These are phyloP conservation scores for Ormyrus rosae DNA, from an alignment of 2,888 invertebrate species.

Conservation along the genomic window DNA sequence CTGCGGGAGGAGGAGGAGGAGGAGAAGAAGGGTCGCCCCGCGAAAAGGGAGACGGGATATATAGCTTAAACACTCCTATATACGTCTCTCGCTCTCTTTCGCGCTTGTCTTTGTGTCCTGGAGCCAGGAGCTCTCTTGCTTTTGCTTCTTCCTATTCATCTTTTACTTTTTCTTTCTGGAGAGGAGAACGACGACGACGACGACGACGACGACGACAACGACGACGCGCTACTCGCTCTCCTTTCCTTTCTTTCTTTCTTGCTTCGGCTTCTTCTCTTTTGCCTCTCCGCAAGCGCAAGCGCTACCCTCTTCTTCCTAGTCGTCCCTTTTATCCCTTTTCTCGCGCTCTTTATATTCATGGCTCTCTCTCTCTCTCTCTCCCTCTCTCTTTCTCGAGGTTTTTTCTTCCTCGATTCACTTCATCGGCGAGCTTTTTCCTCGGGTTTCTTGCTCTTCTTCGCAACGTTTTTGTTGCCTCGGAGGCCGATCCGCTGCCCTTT, in stretches of 20 bases:
- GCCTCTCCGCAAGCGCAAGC: constrained; percentile 4
- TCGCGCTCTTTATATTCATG: constrained; percentile 55
- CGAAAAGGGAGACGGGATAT: constrained; percentile 21
- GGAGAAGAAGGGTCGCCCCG: constrained; percentile 30
- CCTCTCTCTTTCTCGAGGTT: constrained; percentile 3
- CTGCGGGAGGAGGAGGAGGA: no score
- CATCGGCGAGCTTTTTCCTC: constrained; percentile 25
- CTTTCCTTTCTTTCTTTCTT: constrained; percentile 51
- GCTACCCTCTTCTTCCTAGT: constrained; percentile 44
- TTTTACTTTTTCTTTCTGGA: constrained; percentile 51
- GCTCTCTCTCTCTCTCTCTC: neutral
- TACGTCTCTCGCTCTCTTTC: constrained; percentile 35
- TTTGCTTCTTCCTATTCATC: constrained; percentile 51
- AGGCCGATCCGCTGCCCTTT: no score
- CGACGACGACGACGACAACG: constrained; percentile 28
- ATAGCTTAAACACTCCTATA: constrained; percentile 14
- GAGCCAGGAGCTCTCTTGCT: constrained; percentile 12
- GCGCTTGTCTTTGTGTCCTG: constrained; percentile 36
- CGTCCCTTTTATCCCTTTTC: constrained; percentile 40
- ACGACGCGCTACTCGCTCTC: constrained; percentile 28
- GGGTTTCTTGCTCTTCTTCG: constrained; percentile 29
- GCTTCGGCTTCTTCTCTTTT: neutral
- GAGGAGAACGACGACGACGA: constrained; percentile 12
- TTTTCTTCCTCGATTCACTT: constrained; percentile 13
- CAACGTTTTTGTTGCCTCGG: constrained; percentile 2